These are phyloP conservation scores for Florisuga fusca DNA, from an alignment of 2,797 vertebrate species.

Conservation along the genomic window DNA sequence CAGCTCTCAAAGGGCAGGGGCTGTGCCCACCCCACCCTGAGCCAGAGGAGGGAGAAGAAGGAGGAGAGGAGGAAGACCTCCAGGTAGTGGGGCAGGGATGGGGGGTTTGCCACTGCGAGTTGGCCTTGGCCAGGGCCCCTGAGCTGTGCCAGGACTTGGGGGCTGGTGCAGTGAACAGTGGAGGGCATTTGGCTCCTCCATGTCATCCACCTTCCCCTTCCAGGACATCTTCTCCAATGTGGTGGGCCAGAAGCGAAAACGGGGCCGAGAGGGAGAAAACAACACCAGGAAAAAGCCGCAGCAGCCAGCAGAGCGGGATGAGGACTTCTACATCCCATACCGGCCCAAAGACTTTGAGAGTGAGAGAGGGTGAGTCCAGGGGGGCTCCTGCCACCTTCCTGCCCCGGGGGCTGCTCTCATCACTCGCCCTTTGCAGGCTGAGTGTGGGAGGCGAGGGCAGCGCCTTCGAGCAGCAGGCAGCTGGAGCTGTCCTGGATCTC, in stretches of 20 bases:
- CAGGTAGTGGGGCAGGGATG: neutral
- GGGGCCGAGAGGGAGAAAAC: neutral
- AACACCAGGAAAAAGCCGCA: conserved; percentile 76
- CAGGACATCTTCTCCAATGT: conserved; percentile 88
- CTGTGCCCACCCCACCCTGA: fast-evolving
- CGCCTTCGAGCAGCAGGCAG: conserved; percentile 91
- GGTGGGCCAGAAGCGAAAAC: conserved; percentile 82
- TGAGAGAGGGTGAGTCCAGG: conserved; percentile 86
- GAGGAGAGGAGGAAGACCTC: conserved; percentile 11
- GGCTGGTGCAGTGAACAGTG: neutral
- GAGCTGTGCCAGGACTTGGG: fast-evolving
- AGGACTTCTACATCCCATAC: conserved; percentile 92
- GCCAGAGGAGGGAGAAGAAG: neutral
- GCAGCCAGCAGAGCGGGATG: conserved; percentile 72
- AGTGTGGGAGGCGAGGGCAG: conserved; percentile 81
- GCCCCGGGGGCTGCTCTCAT: neutral
- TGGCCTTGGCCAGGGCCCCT: no score
- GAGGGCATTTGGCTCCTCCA: fast-evolving
- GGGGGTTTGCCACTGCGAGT: neutral
- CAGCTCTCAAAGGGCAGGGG: conserved; percentile 9
- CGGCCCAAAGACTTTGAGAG: conserved; percentile 94
- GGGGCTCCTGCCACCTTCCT: fast-evolving
- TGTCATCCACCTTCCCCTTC: fast-evolving
- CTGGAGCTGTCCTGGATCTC: conserved; percentile 90
- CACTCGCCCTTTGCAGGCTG: conserved; percentile 73